These are phyloP conservation scores for Anoplophora glabripennis DNA, from an alignment of 1,140 invertebrate genomes.

Conservation along the genomic window DNA sequence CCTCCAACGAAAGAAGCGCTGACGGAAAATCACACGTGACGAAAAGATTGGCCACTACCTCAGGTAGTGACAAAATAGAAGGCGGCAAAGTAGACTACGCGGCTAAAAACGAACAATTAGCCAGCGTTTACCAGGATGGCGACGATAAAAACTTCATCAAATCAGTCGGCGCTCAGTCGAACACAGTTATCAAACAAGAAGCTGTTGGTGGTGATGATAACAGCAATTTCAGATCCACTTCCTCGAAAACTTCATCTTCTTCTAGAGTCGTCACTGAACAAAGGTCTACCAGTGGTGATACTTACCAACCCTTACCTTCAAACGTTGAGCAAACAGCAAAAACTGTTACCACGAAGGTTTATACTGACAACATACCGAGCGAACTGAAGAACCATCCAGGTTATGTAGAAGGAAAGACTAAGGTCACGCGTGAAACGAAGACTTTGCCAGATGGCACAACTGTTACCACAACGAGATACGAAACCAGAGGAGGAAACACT, in stretches of 20 bases:
- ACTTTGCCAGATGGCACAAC: slow-evolving; percentile 61
- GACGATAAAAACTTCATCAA: slow-evolving; percentile 62
- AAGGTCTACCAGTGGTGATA: slow-evolving; percentile 28
- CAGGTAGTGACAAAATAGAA: slow-evolving; percentile 58
- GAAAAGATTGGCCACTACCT: slow-evolving; percentile 44
- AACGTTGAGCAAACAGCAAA: slow-evolving; percentile 15
- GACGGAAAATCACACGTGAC: slow-evolving; percentile 51
- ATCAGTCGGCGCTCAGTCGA: slow-evolving; percentile 55
- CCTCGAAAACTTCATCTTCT: slow-evolving; percentile 49
- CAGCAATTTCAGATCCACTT: slow-evolving; percentile 50
- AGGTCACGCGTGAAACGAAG: slow-evolving; percentile 59
- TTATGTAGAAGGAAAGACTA: slow-evolving; percentile 53
- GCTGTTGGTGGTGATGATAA: slow-evolving; percentile 58
- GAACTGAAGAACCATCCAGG: slow-evolving; percentile 38
- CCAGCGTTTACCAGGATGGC: slow-evolving; percentile 58
- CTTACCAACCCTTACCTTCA: slow-evolving; percentile 2
- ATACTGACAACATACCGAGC: slow-evolving; percentile 32
- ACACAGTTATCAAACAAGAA: slow-evolving; percentile 59
- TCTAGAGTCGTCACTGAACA: slow-evolving; percentile 39
- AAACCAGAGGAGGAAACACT: slow-evolving; percentile 51
- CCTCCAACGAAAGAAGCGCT: slow-evolving; percentile 48
- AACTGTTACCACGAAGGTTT: slow-evolving; percentile 31
- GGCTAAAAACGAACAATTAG: slow-evolving; percentile 57
- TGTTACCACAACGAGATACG: slow-evolving; percentile 62
- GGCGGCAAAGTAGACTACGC: slow-evolving; percentile 59